Evolutionary conservation across 2,113 vertebrate genomes (phyloP).

Genomic region (Erpornis zantholeuca): DNA sequence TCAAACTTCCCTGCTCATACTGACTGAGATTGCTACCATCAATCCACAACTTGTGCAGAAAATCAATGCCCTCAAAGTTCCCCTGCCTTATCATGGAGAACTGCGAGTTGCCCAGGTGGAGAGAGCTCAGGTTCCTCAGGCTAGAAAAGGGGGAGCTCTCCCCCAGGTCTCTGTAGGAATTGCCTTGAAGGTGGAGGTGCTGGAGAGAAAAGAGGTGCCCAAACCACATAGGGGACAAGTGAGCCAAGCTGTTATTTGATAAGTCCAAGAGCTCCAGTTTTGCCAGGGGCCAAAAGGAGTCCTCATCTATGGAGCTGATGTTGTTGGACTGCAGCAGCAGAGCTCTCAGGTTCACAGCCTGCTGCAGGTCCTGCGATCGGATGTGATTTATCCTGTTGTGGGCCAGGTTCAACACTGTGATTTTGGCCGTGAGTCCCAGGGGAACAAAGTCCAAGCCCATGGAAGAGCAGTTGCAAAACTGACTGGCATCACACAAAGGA

Average conservation of each 20-base stretch:
- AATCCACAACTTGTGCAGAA: conserved; percentile 73
- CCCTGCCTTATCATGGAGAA: conserved; percentile 53
- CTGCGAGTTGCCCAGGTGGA: conserved; percentile 67
- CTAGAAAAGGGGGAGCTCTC: conserved; percentile 65
- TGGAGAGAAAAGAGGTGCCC: conserved; percentile 69
- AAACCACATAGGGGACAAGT: conserved; percentile 77
- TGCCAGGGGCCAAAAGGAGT: conserved; percentile 65
- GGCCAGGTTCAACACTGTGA: conserved; percentile 70
- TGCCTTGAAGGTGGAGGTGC: conserved; percentile 75
- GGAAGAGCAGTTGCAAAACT: conserved; percentile 69
- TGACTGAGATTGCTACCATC: conserved; percentile 47
- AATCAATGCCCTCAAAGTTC: conserved; percentile 73
- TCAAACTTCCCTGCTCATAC: conserved; percentile 59
- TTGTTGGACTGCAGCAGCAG: conserved; percentile 69
- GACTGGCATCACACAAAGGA: conserved; percentile 35
- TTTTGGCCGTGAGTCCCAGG: neutral
- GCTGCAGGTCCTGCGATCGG: conserved; percentile 59
- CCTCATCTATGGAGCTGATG: conserved; percentile 67
- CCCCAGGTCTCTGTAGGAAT: conserved; percentile 73
- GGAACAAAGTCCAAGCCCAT: conserved; percentile 62
- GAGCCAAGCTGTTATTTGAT: conserved; percentile 73
- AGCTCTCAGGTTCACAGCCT: conserved; percentile 55
- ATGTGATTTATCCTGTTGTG: conserved; percentile 73
- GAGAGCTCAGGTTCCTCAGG: conserved; percentile 64
- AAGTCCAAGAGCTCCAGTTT: conserved; percentile 79